Conservation (phyloP, 2,888 invertebrate genomes). For the Epiblema foenella region DNA sequence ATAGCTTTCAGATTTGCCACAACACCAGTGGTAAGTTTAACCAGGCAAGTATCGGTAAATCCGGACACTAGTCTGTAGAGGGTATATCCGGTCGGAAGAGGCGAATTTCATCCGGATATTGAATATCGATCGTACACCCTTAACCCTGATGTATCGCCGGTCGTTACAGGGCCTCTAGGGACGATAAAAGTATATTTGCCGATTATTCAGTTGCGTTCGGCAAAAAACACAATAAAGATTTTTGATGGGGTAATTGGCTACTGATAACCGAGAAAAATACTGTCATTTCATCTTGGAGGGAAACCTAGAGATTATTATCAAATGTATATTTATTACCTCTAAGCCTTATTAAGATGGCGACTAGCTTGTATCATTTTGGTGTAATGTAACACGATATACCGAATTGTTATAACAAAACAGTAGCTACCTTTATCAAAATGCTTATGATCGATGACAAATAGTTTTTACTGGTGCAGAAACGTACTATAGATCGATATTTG, state of each 20-base stretch:
- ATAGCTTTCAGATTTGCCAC: conserved; percentile 46
- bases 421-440: no score
- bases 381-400: no score
- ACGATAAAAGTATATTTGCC: conserved; percentile 71
- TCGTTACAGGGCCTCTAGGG: conserved; percentile 70
- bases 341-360: background rate
- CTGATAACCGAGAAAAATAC: conserved; percentile 24
- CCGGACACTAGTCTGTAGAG: conserved; percentile 62
- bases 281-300: background rate
- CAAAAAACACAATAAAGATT: conserved; percentile 52
- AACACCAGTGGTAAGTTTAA: conserved; percentile 49
- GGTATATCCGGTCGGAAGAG: conserved; percentile 80
- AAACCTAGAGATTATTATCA: no score
- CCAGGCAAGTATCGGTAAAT: conserved; percentile 57
- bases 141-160: conserved; percentile 79
- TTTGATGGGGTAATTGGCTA: conserved; percentile 40
- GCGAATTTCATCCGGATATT: conserved; percentile 82
- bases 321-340: background rate
- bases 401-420: no score
- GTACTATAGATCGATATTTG: no score
- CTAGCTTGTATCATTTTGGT: no score
- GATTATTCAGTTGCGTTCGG: conserved; percentile 72
- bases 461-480: no score
- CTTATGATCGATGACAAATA: no score
- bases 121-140: conserved; percentile 83